Conservation (phyloP, 2,888 invertebrate genomes). For the Aleiodes testaceus region DNA sequence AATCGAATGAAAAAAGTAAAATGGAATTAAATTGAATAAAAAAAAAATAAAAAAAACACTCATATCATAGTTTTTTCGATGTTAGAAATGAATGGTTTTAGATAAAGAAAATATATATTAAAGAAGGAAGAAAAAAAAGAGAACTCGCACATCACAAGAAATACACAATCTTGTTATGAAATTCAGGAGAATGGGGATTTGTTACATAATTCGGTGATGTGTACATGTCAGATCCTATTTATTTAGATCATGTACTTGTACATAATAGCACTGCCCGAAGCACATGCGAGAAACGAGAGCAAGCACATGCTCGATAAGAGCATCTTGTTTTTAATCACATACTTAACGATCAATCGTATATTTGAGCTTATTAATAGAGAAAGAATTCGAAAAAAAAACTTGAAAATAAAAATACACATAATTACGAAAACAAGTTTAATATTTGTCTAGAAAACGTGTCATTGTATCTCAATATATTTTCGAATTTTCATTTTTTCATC, state of each 20-base stretch:
- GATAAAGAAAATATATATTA: slow-evolving; percentile 46
- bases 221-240: slow-evolving; percentile 71
- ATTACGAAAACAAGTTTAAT: slow-evolving; percentile 38
- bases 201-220: slow-evolving; percentile 63
- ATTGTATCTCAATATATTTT: slow-evolving; percentile 34
- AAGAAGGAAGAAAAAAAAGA: not conserved
- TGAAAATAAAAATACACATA: not conserved
- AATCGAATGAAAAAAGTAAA: slow-evolving; percentile 40
- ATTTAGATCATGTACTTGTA: slow-evolving; percentile 65
- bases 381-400: slow-evolving; percentile 11
- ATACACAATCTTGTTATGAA: slow-evolving; percentile 72
- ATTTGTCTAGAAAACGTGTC: slow-evolving; percentile 36
- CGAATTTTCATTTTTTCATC: slow-evolving; percentile 32
- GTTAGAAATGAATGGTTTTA: slow-evolving; percentile 71
- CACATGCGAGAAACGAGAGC: slow-evolving; percentile 40
- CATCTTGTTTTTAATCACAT: slow-evolving; percentile 20
- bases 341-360: slow-evolving; percentile 26
- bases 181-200: slow-evolving; percentile 63
- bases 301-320: slow-evolving; percentile 42
- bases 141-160: slow-evolving; percentile 56
- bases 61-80: slow-evolving; percentile 73
- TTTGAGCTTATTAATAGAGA: slow-evolving; percentile 37
- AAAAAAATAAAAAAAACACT: slow-evolving; percentile 64
- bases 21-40: slow-evolving; percentile 43
- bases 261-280: slow-evolving; percentile 70